These are phyloP conservation scores for Melozone crissalis DNA, from an alignment of 2,113 vertebrate species.

Conservation along the genomic window DNA sequence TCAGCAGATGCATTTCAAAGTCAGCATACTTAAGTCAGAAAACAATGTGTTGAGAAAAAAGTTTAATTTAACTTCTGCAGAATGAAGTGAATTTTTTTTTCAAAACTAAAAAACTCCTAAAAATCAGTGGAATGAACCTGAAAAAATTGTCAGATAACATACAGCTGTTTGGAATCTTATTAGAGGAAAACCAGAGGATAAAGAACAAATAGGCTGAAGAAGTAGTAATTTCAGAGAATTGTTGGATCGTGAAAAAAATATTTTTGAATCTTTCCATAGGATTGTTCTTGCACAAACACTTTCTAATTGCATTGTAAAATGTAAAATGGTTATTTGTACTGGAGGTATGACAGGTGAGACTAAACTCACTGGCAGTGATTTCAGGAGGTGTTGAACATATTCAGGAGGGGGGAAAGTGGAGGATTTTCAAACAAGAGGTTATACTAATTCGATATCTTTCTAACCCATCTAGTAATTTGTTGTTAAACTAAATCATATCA, in stretches of 20 bases:
- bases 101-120: neutral
- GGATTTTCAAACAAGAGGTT: neutral
- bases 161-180: neutral
- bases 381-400: neutral
- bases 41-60: neutral
- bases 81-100: neutral
- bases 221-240: neutral
- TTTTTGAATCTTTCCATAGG: neutral
- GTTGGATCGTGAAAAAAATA: neutral
- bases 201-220: neutral
- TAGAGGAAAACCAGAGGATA: neutral
- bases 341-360: neutral
- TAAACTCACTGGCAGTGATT: neutral
- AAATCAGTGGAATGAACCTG: neutral
- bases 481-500: neutral
- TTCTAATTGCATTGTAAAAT: neutral
- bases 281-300: neutral
- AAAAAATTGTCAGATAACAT: neutral
- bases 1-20: neutral
- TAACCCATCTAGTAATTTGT: neutral
- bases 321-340: neutral
- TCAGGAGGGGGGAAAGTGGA: rapidly evolving
- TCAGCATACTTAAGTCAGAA: neutral
- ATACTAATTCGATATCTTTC: neutral
- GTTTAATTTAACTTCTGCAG: neutral